phyloP scores from a whole-genome alignment of 2,888 invertebrate genomes.

The Polymixis flavicincta region DNA sequence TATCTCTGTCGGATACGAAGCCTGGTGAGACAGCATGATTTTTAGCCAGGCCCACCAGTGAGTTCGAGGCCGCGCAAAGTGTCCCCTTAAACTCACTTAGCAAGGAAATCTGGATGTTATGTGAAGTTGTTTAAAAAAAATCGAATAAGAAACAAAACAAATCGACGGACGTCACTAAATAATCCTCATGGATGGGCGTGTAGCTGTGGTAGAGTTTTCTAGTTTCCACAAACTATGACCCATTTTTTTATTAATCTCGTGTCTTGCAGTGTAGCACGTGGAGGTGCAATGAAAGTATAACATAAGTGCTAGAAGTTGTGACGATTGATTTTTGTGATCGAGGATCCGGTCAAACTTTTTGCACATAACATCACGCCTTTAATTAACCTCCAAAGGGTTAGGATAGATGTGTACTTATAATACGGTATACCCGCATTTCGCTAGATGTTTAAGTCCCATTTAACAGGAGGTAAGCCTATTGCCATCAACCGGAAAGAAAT shows the following conservation, averaged over 20 bases:
- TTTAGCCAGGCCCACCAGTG: too few relatives aligned
- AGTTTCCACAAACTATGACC: slow-evolving; percentile 42
- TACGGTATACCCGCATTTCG: too few relatives aligned
- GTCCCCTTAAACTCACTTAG: background rate
- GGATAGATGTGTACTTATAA: background rate
- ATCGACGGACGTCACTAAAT: background rate
- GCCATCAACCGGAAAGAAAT: background rate
- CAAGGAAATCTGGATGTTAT: background rate
- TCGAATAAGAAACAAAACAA: background rate
- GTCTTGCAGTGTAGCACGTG: slow-evolving; percentile 15
- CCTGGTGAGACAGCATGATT: too few relatives aligned
- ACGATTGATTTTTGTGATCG: background rate
- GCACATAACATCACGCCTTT: background rate
- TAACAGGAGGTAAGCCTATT: too few relatives aligned
- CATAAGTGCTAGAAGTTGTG: background rate
- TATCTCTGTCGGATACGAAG: too few relatives aligned
- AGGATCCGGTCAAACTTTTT: background rate
- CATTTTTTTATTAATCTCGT: slow-evolving; percentile 23
- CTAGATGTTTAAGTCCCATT: too few relatives aligned
- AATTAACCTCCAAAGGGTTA: background rate
- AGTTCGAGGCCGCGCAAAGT: too few relatives aligned
- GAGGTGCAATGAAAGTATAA: background rate
- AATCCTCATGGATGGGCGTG: slow-evolving; percentile 27
- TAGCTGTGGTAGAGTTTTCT: slow-evolving; percentile 21
- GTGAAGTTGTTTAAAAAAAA: background rate